A percentile compares a stretch with the other conserved stretches of the same genome.
Conservation (phyloP, 2,113 vertebrate species). For the Sciurus niger region DNA sequence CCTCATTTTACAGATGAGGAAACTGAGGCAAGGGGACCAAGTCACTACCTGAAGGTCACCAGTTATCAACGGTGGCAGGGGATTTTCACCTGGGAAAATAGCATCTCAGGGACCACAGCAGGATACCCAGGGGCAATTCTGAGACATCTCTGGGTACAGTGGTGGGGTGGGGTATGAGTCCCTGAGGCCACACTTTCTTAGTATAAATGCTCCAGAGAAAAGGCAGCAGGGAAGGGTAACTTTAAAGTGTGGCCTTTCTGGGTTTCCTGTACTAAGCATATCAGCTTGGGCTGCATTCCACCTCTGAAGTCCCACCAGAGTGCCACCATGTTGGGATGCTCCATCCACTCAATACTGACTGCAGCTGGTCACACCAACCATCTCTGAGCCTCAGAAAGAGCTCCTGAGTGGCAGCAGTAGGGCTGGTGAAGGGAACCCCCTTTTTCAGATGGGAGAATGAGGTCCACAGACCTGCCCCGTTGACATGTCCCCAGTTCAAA, state of each 20-base stretch:
- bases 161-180: background rate
- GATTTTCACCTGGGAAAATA: background rate
- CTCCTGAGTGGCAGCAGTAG: background rate
- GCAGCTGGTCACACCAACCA: rapidly evolving
- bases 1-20: background rate
- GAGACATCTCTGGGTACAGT: background rate
- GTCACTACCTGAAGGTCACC: background rate
- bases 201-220: background rate
- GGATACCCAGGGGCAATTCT: background rate
- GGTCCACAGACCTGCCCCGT: background rate
- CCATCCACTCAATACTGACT: rapidly evolving
- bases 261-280: background rate
- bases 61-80: background rate
- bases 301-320: background rate
- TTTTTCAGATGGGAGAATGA: background rate
- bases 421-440: too few relatives aligned
- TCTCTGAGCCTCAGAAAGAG: background rate
- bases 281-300: background rate
- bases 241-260: background rate
- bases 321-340: rapidly evolving
- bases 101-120: background rate
- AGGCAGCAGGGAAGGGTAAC: background rate
- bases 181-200: background rate
- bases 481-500: rapidly evolving
- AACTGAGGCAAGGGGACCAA: background rate